Conservation (phyloP, 2,113 vertebrate species). For the Lonchura striata region DNA sequence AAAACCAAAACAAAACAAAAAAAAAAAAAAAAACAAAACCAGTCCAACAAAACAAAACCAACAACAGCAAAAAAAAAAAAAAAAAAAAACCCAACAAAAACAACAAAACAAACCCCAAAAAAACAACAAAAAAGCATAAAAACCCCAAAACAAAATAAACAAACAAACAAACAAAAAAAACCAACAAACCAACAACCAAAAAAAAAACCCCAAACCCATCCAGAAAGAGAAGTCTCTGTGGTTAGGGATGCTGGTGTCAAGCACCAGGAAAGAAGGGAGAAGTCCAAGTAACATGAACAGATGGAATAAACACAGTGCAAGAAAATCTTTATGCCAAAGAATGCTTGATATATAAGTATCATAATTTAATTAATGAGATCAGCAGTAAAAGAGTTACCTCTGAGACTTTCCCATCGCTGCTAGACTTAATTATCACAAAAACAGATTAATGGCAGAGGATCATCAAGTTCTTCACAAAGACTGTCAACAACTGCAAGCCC, state of each 20-base stretch:
- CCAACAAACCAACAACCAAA: background rate
- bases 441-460: background rate
- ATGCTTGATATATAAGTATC: background rate
- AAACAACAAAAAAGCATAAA: background rate
- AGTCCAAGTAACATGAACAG: background rate
- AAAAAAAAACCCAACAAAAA: background rate
- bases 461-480: background rate
- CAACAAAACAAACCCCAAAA: no score
- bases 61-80: background rate
- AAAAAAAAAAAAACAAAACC: background rate
- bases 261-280: background rate
- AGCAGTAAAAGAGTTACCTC: background rate
- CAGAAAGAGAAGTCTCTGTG: background rate
- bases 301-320: fast-evolving
- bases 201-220: background rate
- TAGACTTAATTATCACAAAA: background rate
- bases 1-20: background rate
- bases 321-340: background rate
- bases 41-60: background rate
- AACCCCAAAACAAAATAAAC: no score
- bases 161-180: background rate
- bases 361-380: background rate
- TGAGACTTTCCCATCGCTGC: background rate
- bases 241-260: background rate
- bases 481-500: background rate